phyloP scores from a whole-genome alignment of 2,888 invertebrate species.

The Atherix ibis region DNA sequence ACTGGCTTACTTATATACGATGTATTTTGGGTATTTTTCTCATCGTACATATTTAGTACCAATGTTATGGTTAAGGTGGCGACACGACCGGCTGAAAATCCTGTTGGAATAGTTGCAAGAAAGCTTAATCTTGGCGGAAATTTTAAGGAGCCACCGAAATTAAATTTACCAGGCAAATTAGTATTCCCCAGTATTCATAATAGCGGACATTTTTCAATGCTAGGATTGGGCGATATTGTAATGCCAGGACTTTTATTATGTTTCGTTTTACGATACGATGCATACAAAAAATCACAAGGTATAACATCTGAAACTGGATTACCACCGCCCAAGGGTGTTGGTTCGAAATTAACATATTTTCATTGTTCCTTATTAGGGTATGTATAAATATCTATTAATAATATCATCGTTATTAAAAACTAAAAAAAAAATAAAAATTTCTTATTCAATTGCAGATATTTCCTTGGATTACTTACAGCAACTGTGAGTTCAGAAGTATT shows the following conservation, averaged over 20 bases:
- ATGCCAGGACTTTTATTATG: conserved; percentile 93
- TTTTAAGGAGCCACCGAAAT: conserved; percentile 82
- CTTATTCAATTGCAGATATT: conserved; percentile 40
- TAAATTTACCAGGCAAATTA: conserved; percentile 90
- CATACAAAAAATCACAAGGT: conserved; percentile 72
- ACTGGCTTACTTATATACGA: conserved; percentile 90
- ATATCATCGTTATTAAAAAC: too few relatives aligned
- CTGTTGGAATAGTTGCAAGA: conserved; percentile 83
- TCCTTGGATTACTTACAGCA: conserved; percentile 88
- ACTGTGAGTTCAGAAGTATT: conserved; percentile 96
- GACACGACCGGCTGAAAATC: conserved; percentile 76
- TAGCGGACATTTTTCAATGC: conserved; percentile 93
- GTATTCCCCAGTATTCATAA: conserved; percentile 96
- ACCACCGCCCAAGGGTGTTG: conserved; percentile 39
- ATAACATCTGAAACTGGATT: conserved; percentile 41
- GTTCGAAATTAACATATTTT: conserved; percentile 77
- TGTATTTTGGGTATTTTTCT: conserved; percentile 98
- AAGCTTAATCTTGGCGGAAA: conserved; percentile 83
- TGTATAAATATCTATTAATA: conserved; percentile 9
- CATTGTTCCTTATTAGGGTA: conserved; percentile 91
- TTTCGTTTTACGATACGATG: conserved; percentile 93
- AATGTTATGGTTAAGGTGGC: conserved; percentile 96
- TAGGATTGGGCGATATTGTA: conserved; percentile 72
- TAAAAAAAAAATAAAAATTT: conserved; percentile 1
- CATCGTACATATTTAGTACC: conserved; percentile 94